These are phyloP conservation scores for Latrodectus geometricus DNA, from an alignment of 1,140 invertebrate species.

Conservation along the genomic window DNA sequence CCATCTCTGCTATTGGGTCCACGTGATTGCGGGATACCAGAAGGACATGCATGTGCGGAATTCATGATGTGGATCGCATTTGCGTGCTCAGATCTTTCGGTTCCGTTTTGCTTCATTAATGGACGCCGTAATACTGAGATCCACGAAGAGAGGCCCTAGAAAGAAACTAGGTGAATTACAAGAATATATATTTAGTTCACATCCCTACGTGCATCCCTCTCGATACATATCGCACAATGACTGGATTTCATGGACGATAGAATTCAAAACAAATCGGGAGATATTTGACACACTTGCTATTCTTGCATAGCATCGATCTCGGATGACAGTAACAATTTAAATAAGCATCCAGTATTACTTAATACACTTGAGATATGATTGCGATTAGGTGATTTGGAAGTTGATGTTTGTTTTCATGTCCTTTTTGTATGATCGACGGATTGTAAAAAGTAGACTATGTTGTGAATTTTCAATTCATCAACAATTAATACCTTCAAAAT, in stretches of 20 bases:
- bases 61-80: background rate
- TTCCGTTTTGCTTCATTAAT: slow-evolving; percentile 1
- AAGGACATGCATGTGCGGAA: background rate
- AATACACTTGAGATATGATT: too few species aligned
- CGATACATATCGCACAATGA: background rate
- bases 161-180: background rate
- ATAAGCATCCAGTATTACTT: too few species aligned
- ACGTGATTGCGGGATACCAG: too few species aligned
- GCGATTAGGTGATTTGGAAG: too few species aligned
- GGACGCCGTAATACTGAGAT: background rate
- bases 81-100: background rate
- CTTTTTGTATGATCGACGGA: too few species aligned
- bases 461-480: too few species aligned
- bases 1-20: too few species aligned
- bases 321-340: too few species aligned
- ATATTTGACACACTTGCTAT: background rate
- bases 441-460: too few species aligned
- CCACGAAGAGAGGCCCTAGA: background rate
- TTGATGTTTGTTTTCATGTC: too few species aligned
- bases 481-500: too few species aligned
- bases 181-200: background rate
- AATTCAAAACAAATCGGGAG: background rate
- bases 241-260: background rate
- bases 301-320: background rate
- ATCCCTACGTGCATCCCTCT: background rate